Percentiles rank a stretch among this genome's conserved stretches.
These are phyloP conservation scores for Trissonchulus latispiculum DNA, from an alignment of 2,888 invertebrate species.

Conservation along the genomic window DNA sequence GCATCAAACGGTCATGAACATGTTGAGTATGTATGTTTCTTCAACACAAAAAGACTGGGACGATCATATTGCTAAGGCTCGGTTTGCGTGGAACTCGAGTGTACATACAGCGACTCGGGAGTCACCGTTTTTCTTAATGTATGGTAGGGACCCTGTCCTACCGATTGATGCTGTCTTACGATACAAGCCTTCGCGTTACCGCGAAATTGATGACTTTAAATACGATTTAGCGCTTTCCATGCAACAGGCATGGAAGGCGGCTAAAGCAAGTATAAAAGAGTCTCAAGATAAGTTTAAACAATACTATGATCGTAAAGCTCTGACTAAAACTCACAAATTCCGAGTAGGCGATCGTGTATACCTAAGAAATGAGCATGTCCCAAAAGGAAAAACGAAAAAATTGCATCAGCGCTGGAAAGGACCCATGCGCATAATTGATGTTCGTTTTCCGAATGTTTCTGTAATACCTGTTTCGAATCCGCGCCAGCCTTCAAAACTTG, in stretches of 20 bases:
- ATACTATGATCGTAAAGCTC: not conserved
- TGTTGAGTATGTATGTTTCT: not conserved
- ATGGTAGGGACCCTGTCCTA: not conserved
- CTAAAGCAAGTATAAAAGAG: not conserved
- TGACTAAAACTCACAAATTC: not conserved
- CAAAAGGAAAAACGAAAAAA: not conserved
- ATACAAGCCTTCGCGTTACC: not conserved
- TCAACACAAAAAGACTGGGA: not conserved
- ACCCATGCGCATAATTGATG: constrained; percentile 1
- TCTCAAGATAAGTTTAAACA: not conserved
- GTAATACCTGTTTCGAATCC: not conserved
- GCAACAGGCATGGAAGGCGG: not conserved
- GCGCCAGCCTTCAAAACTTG: not conserved
- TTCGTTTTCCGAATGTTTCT: not conserved
- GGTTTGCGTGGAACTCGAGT: not conserved
- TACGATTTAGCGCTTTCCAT: not conserved
- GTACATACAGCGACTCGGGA: not conserved
- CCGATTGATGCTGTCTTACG: not conserved
- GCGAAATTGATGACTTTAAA: not conserved
- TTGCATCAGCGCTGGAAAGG: not conserved
- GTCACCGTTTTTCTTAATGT: not conserved
- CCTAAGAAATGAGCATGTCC: not conserved
- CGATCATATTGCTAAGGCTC: not conserved
- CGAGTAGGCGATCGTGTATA: not conserved
- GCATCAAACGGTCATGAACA: not conserved